A percentile compares a stretch with the other conserved stretches of the same genome.
These are phyloP conservation scores for Sycophila texana DNA, from an alignment of 2,888 invertebrate species.

Conservation along the genomic window DNA sequence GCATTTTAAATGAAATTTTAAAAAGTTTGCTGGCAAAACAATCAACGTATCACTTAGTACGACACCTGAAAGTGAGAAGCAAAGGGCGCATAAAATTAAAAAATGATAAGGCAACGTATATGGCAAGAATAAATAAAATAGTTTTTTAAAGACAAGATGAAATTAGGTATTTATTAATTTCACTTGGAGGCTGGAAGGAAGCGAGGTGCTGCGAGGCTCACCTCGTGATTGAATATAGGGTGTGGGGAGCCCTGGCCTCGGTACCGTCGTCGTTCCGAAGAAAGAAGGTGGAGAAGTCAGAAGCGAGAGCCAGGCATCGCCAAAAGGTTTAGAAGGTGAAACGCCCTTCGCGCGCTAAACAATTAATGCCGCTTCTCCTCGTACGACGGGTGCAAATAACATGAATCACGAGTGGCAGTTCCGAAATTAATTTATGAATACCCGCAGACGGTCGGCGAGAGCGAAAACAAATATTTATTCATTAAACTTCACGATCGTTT, in stretches of 20 bases:
- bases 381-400: conserved; percentile 49
- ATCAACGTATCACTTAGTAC: no score
- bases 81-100: no score
- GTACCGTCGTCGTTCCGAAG: conserved; percentile 56
- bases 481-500: not conserved
- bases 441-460: not conserved
- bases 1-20: no score
- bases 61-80: no score
- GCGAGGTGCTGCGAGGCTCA: conserved; percentile 54
- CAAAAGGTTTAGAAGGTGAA: conserved; percentile 49
- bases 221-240: conserved; percentile 63
- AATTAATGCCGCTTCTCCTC: conserved; percentile 48
- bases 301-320: conserved; percentile 19
- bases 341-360: conserved; percentile 57
- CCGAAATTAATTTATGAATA: conserved; percentile 54
- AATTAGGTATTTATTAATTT: conserved; percentile 50
- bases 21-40: no score
- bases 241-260: conserved; percentile 51
- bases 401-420: conserved; percentile 52
- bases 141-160: not conserved
- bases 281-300: conserved; percentile 29
- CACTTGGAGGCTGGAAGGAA: not conserved
- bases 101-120: no score
- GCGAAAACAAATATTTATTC: conserved; percentile 49
- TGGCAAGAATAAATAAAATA: not conserved